These are phyloP conservation scores for Epizoanthus illoricatus DNA, from an alignment of 92 coral and sea anemone species.

Conservation along the genomic window DNA sequence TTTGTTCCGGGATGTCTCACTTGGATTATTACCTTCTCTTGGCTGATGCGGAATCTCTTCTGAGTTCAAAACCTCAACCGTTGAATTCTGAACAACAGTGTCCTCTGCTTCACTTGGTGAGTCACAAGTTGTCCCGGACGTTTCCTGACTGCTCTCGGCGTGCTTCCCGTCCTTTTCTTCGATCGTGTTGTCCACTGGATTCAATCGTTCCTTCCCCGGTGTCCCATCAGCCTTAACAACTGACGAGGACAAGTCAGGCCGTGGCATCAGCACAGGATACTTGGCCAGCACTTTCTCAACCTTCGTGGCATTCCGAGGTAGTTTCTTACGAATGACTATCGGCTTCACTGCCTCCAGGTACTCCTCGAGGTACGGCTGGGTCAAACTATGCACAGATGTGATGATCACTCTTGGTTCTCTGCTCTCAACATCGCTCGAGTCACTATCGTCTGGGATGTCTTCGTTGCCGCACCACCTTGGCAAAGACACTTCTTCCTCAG, in stretches of 20 bases:
- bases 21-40: background rate
- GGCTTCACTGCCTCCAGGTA: constrained; percentile 38
- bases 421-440: background rate
- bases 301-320: constrained; percentile 33
- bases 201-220: background rate
- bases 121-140: background rate
- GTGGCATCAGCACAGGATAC: constrained; percentile 34
- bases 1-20: background rate
- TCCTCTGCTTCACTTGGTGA: background rate
- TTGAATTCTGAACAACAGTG: background rate
- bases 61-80: background rate
- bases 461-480: constrained; percentile 1
- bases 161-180: constrained; percentile 1
- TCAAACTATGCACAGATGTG: background rate
- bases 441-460: background rate
- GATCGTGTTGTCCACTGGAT: background rate
- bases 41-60: background rate
- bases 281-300: constrained; percentile 29
- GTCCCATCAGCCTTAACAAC: background rate
- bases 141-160: background rate
- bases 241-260: constrained; percentile 22
- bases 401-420: background rate
- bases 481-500: background rate
- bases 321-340: constrained; percentile 22
- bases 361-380: background rate